Evolutionary conservation across 1,140 invertebrate species (phyloP).

Genomic region (Solenopsis invicta): DNA sequence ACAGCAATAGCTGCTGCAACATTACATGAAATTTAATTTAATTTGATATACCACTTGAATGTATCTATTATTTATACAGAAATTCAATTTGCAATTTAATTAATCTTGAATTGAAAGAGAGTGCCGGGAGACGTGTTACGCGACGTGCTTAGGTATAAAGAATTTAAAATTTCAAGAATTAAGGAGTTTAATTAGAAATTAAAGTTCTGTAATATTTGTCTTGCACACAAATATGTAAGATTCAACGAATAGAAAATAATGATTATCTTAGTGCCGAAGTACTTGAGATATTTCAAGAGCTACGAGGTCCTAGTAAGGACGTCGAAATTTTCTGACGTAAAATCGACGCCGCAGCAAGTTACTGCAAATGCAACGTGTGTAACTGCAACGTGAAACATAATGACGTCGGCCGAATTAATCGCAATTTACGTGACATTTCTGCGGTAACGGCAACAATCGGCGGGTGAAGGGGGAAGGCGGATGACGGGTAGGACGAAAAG

Average conservation of each 20-base stretch:
- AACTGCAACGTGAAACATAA: slow-evolving; percentile 44
- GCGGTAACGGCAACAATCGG: slow-evolving; percentile 46
- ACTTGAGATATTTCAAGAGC: slow-evolving; percentile 1
- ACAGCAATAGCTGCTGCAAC: slow-evolving; percentile 41
- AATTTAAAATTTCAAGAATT: slow-evolving; percentile 14
- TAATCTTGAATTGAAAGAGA: slow-evolving; percentile 36
- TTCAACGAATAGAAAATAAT: not conserved
- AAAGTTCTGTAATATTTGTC: not conserved
- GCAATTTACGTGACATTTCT: slow-evolving; percentile 57
- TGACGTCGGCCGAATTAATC: slow-evolving; percentile 67
- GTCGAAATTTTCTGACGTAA: slow-evolving; percentile 16
- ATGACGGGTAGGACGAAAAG: slow-evolving; percentile 24
- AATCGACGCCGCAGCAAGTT: not conserved
- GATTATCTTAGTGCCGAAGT: not conserved
- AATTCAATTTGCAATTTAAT: slow-evolving; percentile 52
- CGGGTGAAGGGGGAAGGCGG: not conserved
- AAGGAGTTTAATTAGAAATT: slow-evolving; percentile 39
- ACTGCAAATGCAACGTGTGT: not conserved
- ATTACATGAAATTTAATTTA: slow-evolving; percentile 56
- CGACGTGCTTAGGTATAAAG: not conserved
- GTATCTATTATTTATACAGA: slow-evolving; percentile 40
- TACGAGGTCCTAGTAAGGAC: not conserved
- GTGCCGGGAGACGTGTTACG: not conserved
- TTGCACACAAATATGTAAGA: slow-evolving; percentile 1
- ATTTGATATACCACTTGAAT: slow-evolving; percentile 37